A percentile compares a stretch with the other conserved stretches of the same genome.
These are phyloP conservation scores for Sebastes aleutianus DNA, from an alignment of 2,797 vertebrate species.

Conservation along the genomic window DNA sequence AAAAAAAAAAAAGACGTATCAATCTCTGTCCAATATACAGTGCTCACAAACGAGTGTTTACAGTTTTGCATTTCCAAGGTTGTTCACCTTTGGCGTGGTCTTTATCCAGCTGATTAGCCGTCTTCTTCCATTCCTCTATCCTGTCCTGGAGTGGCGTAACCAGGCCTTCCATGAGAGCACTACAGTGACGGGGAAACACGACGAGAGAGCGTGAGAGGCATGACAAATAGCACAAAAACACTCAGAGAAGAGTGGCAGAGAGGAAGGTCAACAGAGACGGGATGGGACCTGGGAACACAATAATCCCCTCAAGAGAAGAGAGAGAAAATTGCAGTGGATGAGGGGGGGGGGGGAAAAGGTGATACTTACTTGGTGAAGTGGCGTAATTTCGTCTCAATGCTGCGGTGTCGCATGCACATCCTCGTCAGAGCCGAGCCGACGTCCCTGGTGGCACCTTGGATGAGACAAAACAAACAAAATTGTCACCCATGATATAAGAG, in stretches of 20 bases:
- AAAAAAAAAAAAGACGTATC: neutral
- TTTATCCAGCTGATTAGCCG: conserved; percentile 94
- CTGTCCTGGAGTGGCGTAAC: conserved; percentile 95
- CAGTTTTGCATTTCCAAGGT: neutral
- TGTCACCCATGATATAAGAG: neutral
- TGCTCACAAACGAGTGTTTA: neutral
- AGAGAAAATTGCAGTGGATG: neutral
- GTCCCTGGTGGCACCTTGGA: conserved; percentile 92
- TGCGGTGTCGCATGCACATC: conserved; percentile 98
- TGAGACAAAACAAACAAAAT: conserved; percentile 42
- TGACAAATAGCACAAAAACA: conserved; percentile 29
- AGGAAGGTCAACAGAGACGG: conserved; percentile 26
- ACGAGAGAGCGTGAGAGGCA: neutral
- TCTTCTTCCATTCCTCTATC: conserved; percentile 99
- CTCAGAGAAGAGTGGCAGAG: neutral
- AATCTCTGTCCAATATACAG: neutral
- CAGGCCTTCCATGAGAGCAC: conserved; percentile 94
- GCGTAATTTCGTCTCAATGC: conserved; percentile 96
- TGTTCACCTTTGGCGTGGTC: conserved; percentile 94
- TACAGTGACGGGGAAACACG: conserved; percentile 53
- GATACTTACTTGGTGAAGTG: conserved; percentile 94
- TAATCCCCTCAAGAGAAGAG: neutral
- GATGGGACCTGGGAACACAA: neutral
- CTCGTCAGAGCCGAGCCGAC: conserved; percentile 95
- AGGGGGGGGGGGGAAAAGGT: neutral